Base-by-base conservation (phyloP, 2,888 invertebrate genomes). In the Epirrhoe alternata region DNA sequence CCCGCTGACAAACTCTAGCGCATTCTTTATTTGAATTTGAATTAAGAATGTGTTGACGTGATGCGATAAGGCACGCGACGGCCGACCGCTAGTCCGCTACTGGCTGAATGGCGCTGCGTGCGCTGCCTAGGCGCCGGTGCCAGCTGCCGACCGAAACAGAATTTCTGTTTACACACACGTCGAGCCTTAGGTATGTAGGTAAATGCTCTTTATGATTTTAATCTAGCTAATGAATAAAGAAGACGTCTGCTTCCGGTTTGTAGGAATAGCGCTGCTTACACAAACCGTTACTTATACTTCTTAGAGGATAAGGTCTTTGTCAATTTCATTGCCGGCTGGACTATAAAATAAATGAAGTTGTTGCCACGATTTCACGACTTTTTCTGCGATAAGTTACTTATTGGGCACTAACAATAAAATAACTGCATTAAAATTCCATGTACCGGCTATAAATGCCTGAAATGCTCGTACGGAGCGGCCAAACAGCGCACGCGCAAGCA, bases 11-110 rank as follows among this genome's bases (percentile, higher is more conserved):
- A 30, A n/a, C 38, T 3, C 50, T 38, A 42, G 38, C 45, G 17
- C 33, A 47, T 61, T 33, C 60, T 52, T 42, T 52, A 30, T 49
- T 30, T 16, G 7, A 49, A 55, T 57, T 63, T 6, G 6, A 49
- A 57, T 12, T 55, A 30, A 42, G n/a, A 51, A 47, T 16, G 51
- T 30, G 0, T 51, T 6, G 42, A 42, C 42, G 56, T 50, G 50
- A 31, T 14, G 31, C 6, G 49, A 35, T 35, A 53, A 51, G 57
- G 47, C 52, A 24, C 53, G 57, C 58, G 52, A 52, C 58, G 57
- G 63, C 53, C 63, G 42, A 24, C 57, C 47, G 57, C 62, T 51
- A 14, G 45, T 53, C 47, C 33, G 60, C 33, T 14, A 61, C 60
- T 61, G 53, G 30, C 30, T 3, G 51, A 24, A 6, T 24, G 51